Base-by-base conservation (phyloP, 2,797 vertebrate species). In the Gadopsis marmoratus region DNA sequence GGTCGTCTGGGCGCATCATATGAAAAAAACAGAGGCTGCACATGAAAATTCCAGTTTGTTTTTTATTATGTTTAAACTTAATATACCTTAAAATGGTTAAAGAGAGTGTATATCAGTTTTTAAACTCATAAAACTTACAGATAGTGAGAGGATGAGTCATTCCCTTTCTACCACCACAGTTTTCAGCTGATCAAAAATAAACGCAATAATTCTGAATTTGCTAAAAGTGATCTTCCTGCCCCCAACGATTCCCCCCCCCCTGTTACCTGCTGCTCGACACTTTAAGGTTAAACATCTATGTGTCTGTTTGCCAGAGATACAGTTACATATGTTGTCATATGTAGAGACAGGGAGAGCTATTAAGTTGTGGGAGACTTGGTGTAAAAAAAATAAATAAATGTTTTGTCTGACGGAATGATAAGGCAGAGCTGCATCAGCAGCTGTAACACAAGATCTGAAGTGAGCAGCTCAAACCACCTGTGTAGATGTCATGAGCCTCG, bases 401-500 rank as follows among this genome's bases (percentile, higher is more conserved):
- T 63, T 37, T 43, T 8, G 0, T 73, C 72, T 64, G 56, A 54
- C 48, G 11, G 26, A 21, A 59, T 23, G 48, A 80, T 56, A 54
- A 50, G 14, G 19, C 10, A 51, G 55, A 74, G 50, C 23, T 21
- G 0, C 50, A 39, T 54, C n/a, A 55, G 9, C 17, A 71, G 26
- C 74, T 59, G 45, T 50, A 55, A n/a, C 35, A 39, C 16, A 2
- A 62, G 17, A 78, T 3, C 2, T 72, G 8, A 64, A 29, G 21
- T 17, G 12, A 74, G 21, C 2, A 4, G 7, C 26, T 58, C 2
- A 4, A 5, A 39, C 26, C 45, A 65, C 5, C 53, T 23, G 16
- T 33, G 48, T 2, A 50, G 81, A 87, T 79, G 63, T 37, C 73
- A 29, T 78, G 76, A 63, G 14, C 16, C 43, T 58, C 2, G 1